phyloP scores from a whole-genome alignment of 1,140 invertebrate species.

The Dendroctonus valens region DNA sequence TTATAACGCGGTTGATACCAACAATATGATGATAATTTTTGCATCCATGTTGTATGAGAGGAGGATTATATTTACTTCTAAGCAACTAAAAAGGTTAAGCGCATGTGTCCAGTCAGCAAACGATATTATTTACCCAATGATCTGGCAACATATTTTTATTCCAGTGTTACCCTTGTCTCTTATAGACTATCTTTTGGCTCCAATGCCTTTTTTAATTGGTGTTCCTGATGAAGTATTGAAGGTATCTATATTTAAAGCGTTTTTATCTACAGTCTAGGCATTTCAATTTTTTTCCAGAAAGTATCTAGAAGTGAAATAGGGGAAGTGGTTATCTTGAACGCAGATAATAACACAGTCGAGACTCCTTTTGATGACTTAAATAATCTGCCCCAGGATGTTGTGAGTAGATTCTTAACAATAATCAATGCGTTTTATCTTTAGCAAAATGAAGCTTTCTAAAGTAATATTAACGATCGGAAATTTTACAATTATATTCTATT shows the following conservation, averaged over 20 bases:
- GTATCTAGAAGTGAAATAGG: constrained; percentile 75
- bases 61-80: constrained; percentile 86
- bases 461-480: no score
- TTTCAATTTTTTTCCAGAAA: constrained; percentile 54
- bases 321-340: constrained; percentile 89
- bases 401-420: constrained; percentile 51
- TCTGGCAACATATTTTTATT: constrained; percentile 97
- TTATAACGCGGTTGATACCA: constrained; percentile 87
- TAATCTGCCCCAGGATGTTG: constrained; percentile 78
- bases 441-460: background rate
- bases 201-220: constrained; percentile 95
- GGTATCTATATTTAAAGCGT: constrained; percentile 55
- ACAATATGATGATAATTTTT: constrained; percentile 93
- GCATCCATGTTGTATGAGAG: constrained; percentile 92
- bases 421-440: background rate
- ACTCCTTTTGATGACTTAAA: constrained; percentile 87
- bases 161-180: constrained; percentile 85
- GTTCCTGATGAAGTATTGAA: constrained; percentile 80
- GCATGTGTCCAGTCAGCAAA: constrained; percentile 94
- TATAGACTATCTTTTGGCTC: constrained; percentile 87
- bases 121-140: constrained; percentile 92
- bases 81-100: constrained; percentile 80
- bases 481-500: no score
- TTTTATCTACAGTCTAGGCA: background rate
- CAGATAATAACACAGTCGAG: constrained; percentile 80